Percentiles rank a stretch among this genome's conserved stretches.
Evolutionary conservation across 2,113 vertebrate genomes (phyloP).

Genomic region (Enhydra lutris): DNA sequence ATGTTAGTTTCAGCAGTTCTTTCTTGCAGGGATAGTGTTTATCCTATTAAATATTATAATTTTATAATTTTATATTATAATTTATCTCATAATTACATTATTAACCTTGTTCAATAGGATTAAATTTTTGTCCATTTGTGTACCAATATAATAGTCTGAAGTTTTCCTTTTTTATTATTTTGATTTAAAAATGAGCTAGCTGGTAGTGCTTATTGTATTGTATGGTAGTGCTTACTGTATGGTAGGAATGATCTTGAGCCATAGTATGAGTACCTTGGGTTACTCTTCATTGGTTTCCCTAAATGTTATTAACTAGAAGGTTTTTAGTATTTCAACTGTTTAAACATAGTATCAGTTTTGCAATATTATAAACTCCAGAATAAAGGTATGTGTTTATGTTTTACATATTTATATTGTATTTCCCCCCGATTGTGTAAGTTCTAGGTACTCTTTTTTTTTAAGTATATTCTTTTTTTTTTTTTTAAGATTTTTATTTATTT

Average conservation of each 20-base stretch:
- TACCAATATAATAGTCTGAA: neutral
- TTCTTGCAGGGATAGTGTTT: slow-evolving; percentile 19
- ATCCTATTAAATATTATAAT: neutral
- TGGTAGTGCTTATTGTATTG: neutral
- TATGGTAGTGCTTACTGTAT: neutral
- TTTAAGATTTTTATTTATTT: no score
- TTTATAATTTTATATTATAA: neutral
- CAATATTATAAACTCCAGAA: neutral
- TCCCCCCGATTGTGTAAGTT: neutral
- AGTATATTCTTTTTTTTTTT: no score
- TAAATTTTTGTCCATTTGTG: neutral
- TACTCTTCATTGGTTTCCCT: neutral
- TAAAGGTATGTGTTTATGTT: neutral
- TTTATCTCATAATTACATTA: slow-evolving; percentile 8
- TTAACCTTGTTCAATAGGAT: neutral
- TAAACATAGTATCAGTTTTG: neutral
- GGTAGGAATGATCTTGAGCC: neutral
- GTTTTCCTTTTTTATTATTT: neutral
- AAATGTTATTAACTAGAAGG: slow-evolving; percentile 19
- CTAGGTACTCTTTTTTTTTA: neutral
- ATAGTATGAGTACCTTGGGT: neutral
- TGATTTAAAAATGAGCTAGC: slow-evolving; percentile 10
- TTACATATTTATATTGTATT: neutral
- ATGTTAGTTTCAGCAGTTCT: neutral
- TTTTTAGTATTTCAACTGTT: slow-evolving; percentile 28